Percentiles rank a stretch among this genome's conserved stretches.
phyloP scores from a whole-genome alignment of 1,140 invertebrate genomes.

The Dreissena polymorpha region DNA sequence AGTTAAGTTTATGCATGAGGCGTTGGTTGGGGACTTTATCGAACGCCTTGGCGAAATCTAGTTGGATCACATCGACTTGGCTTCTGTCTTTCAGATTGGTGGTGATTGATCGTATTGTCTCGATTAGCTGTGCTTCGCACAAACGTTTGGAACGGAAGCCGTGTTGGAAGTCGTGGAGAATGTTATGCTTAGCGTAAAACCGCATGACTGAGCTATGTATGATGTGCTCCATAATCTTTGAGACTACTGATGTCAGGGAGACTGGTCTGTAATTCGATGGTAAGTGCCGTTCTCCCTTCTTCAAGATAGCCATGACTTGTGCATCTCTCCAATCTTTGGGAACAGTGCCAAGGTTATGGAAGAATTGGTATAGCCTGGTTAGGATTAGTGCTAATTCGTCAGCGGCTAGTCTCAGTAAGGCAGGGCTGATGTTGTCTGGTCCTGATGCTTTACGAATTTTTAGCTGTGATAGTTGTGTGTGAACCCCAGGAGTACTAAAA shows the following conservation, averaged over 20 bases:
- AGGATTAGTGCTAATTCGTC: constrained; percentile 39
- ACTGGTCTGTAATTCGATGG: constrained; percentile 47
- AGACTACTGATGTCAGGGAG: constrained; percentile 48
- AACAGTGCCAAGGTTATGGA: constrained; percentile 14
- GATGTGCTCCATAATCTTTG: constrained; percentile 54
- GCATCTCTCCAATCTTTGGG: constrained; percentile 50
- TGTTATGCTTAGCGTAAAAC: constrained; percentile 35
- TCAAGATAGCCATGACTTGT: constrained; percentile 43
- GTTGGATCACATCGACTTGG: background rate
- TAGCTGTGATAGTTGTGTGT: constrained; percentile 31
- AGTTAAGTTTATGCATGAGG: background rate
- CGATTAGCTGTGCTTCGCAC: constrained; percentile 32
- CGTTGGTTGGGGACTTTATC: constrained; percentile 1
- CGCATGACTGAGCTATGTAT: constrained; percentile 41
- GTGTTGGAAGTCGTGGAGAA: constrained; percentile 40
- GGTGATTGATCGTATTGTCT: constrained; percentile 1
- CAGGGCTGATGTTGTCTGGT: constrained; percentile 40
- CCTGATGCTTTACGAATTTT: constrained; percentile 48
- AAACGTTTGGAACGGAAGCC: constrained; percentile 48
- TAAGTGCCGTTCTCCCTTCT: constrained; percentile 51
- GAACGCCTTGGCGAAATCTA: constrained; percentile 7
- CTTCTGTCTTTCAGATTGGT: background rate
- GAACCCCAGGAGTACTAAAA: constrained; percentile 18
- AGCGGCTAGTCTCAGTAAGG: background rate
- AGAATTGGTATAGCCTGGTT: constrained; percentile 30